These are phyloP conservation scores for Chlamydotis undulata DNA, from an alignment of 2,113 vertebrate species.

Conservation along the genomic window DNA sequence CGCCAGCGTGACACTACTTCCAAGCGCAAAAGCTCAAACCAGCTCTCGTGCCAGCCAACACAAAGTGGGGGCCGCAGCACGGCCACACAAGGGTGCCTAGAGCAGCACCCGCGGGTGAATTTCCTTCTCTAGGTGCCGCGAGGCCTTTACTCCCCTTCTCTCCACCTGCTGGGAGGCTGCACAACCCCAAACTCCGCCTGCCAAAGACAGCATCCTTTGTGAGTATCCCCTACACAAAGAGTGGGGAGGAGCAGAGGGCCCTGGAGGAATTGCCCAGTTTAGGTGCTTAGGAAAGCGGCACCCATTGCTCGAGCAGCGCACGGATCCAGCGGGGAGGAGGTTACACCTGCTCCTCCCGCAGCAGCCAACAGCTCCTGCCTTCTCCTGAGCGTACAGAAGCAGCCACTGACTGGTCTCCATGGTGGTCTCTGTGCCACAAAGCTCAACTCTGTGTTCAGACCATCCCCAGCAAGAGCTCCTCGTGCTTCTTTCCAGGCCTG, in stretches of 20 bases:
- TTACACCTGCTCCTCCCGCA: neutral
- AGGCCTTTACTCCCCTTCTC: neutral
- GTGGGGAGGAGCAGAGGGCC: neutral
- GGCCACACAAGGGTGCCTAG: neutral
- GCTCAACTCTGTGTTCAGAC: neutral
- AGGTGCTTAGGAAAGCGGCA: neutral
- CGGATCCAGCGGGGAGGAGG: neutral
- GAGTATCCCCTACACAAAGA: neutral
- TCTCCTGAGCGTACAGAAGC: neutral
- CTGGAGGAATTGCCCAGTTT: neutral
- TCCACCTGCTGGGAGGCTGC: neutral
- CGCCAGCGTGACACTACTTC: neutral
- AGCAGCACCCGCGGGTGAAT: neutral
- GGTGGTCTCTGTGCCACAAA: neutral
- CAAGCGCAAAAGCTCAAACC: neutral
- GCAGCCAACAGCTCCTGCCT: neutral
- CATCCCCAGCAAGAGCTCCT: neutral
- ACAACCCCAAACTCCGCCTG: neutral
- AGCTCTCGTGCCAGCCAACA: neutral
- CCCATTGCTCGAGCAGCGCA: neutral
- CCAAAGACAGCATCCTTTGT: neutral
- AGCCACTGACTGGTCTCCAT: neutral
- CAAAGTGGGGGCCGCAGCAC: rapidly evolving
- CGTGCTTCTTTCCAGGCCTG: neutral
- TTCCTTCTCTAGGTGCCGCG: neutral